Conservation (phyloP, 2,797 vertebrate genomes). For the Gymnodraco acuticeps region DNA sequence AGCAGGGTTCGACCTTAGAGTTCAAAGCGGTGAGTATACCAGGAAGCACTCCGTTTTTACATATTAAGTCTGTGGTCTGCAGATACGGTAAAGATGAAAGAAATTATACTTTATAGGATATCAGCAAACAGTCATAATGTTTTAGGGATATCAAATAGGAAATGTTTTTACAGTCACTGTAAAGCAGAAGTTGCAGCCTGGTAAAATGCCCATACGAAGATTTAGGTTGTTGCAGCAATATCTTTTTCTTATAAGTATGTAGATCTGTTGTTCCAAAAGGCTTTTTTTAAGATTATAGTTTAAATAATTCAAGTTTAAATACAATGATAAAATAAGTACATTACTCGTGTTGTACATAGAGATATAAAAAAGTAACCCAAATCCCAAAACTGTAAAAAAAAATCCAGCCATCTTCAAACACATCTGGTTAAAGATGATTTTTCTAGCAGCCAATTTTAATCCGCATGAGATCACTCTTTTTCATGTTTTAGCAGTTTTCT, state of each 20-base stretch:
- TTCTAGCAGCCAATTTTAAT: slow-evolving; percentile 19
- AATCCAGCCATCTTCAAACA: slow-evolving; percentile 14
- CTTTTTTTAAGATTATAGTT: not conserved
- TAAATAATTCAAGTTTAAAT: not conserved
- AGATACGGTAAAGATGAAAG: not conserved
- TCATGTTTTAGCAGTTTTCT: slow-evolving; percentile 27
- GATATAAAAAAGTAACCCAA: slow-evolving; percentile 6
- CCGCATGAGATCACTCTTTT: slow-evolving; percentile 19
- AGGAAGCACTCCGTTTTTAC: not conserved
- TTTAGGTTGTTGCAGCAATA: not conserved
- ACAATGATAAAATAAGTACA: not conserved
- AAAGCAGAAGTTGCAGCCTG: not conserved
- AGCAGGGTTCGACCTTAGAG: not conserved
- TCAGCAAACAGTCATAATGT: not conserved
- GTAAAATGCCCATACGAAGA: not conserved
- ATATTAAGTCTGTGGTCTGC: not conserved
- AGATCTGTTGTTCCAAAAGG: not conserved
- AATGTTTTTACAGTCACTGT: not conserved
- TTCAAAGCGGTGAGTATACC: not conserved
- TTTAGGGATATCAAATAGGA: not conserved
- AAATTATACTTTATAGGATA: not conserved
- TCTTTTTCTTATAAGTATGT: not conserved
- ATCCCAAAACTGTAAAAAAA: slow-evolving; percentile 10
- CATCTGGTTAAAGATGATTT: slow-evolving; percentile 18
- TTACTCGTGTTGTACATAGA: not conserved